Evolutionary conservation across 1,140 invertebrate genomes (phyloP).

Genomic region (Drosophila albomicans): DNA sequence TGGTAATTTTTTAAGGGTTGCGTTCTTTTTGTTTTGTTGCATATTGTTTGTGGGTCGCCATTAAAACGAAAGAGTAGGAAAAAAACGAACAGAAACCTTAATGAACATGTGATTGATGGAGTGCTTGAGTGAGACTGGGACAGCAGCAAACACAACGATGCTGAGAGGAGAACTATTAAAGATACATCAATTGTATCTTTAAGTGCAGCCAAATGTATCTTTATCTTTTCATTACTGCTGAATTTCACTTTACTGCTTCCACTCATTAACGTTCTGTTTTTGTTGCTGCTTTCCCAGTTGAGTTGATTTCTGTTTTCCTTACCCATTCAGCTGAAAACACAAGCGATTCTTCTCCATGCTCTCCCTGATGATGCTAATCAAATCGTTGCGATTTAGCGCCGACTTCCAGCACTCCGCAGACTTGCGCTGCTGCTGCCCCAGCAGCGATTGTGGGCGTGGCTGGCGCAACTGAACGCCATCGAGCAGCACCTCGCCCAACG

Average conservation of each 20-base stretch:
- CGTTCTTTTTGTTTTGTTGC: background rate
- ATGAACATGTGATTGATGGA: conserved; percentile 10
- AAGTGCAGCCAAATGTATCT: background rate
- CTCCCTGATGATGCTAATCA: conserved; percentile 94
- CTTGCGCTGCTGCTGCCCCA: conserved; percentile 68
- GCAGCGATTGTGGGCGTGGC: conserved; percentile 66
- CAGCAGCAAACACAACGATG: background rate
- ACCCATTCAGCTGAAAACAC: conserved; percentile 92
- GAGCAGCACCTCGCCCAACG: conserved; percentile 65
- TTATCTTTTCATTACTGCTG: background rate
- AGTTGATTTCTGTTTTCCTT: conserved; percentile 54
- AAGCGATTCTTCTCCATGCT: conserved; percentile 96
- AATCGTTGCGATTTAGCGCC: conserved; percentile 90
- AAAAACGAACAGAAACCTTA: conserved; percentile 14
- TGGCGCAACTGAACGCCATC: conserved; percentile 80
- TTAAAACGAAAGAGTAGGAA: conserved; percentile 6
- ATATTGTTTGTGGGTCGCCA: conserved; percentile 19
- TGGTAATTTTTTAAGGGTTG: background rate
- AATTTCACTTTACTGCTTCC: background rate
- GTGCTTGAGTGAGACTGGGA: background rate
- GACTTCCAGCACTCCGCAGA: conserved; percentile 86
- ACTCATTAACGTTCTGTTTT: background rate
- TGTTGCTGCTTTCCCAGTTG: background rate
- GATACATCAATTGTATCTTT: background rate
- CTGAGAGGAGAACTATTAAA: background rate